Evolutionary conservation across 2,888 invertebrate species (phyloP), one percentile per base, ranked within the genome.

Genomic region (Tiliacea aurago): DNA sequence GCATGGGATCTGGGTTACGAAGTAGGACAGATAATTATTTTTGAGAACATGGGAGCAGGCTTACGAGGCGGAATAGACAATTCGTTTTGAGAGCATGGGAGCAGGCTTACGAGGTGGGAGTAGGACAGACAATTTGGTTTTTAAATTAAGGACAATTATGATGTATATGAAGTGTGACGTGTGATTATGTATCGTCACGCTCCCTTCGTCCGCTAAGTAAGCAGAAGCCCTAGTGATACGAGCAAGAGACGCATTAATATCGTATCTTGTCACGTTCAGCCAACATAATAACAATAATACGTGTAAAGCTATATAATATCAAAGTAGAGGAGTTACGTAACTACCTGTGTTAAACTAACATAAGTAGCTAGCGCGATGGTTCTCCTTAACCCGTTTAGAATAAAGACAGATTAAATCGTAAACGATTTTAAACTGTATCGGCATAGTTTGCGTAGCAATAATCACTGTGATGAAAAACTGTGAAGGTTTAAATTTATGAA

Each of bases 241-340:
- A 51, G 59, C 64, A 41, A 70, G 64, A 78, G 66, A 70, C n/a
- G 64, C 53, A 53, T 23, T 79, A 72, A 75, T 75, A 73, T 53
- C 28, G 55, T 68, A 70, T 73, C 68, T 68, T 68, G 79, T 75
- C 72, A 82, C 83, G 79, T 78, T 70, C 81, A 65, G 78, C 66
- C 49, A 66, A 66, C 66, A 67, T 80, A 65, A n/a, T n/a, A n/a
- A n/a, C n/a, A n/a, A n/a, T n/a, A n/a, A 71, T 65, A 70, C 67
- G 49, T 58, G 64, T 73, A 59, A 58, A 62, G 33, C 67, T 80
- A 47, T 51, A 66, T 43, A 59, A 56, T 59, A 58, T 63, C 49
- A 55, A 77, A 58, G 65, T 55, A 65, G 51, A 55, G 45, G 28
- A 58, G 49, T 67, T 67, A 51, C 49, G 43, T 49, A 28, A 37